Percentiles rank a stretch among this genome's conserved stretches.
phyloP scores from a whole-genome alignment of 1,140 invertebrate species.

The Brachionus calyciflorus region DNA sequence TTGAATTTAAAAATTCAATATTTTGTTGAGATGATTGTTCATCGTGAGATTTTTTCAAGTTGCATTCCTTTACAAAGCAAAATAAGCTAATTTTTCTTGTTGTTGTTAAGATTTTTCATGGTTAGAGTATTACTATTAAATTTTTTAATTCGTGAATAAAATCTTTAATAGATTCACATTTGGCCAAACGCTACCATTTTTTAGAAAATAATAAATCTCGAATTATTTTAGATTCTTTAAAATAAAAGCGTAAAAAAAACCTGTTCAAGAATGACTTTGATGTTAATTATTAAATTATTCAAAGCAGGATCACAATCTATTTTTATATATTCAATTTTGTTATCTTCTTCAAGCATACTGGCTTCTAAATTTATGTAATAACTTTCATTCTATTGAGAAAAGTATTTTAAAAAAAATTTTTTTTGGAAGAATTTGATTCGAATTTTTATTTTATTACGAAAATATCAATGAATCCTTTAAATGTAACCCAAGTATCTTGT shows the following conservation, averaged over 20 bases:
- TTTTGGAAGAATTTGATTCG: background rate
- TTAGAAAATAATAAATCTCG: background rate
- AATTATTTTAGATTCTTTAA: too few species aligned
- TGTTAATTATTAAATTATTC: conserved; percentile 11
- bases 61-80: background rate
- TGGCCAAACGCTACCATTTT: conserved; percentile 6
- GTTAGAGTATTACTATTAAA: conserved; percentile 7
- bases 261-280: background rate
- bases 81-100: background rate
- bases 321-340: conserved; percentile 26
- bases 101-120: too few species aligned
- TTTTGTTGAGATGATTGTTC: background rate
- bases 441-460: background rate
- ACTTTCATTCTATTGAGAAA: background rate
- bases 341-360: background rate
- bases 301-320: background rate
- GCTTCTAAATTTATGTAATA: conserved; percentile 2
- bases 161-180: conserved; percentile 3
- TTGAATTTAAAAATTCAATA: conserved; percentile 19
- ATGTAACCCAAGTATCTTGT: background rate
- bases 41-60: background rate
- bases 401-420: background rate
- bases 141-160: conserved; percentile 16
- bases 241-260: background rate
- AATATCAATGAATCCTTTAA: conserved; percentile 22